Evolutionary conservation across 2,113 vertebrate species (phyloP).

Genomic region (Hippocampus guttulatus): DNA sequence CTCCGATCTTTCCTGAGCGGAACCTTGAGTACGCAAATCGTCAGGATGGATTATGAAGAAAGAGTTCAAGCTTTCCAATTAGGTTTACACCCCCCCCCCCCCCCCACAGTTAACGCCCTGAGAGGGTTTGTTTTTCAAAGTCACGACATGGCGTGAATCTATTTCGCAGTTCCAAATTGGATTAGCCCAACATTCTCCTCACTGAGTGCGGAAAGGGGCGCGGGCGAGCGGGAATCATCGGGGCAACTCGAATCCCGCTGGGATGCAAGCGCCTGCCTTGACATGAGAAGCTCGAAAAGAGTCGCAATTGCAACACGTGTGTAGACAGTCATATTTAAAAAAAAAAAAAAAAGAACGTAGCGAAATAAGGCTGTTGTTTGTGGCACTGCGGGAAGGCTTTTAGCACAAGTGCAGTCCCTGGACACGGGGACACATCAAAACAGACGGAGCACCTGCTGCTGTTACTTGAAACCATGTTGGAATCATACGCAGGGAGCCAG

Average conservation of each 20-base stretch:
- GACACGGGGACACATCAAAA: slow-evolving; percentile 15
- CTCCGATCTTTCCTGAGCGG: neutral
- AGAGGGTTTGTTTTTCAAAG: slow-evolving; percentile 13
- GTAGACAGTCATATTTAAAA: slow-evolving; percentile 12
- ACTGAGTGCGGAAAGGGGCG: slow-evolving; percentile 35
- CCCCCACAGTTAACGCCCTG: neutral
- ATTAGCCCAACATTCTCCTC: slow-evolving; percentile 46
- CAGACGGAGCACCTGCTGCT: neutral
- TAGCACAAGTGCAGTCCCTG: slow-evolving; percentile 34
- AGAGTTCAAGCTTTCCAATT: neutral
- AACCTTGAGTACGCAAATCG: neutral
- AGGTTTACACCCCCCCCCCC: neutral
- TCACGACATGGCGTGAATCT: slow-evolving; percentile 35
- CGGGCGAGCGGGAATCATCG: slow-evolving; percentile 36
- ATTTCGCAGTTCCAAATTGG: slow-evolving; percentile 48
- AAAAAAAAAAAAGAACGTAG: neutral
- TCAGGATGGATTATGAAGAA: neutral
- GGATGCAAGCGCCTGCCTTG: slow-evolving; percentile 30
- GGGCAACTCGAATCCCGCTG: slow-evolving; percentile 52
- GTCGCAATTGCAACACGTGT: slow-evolving; percentile 6
- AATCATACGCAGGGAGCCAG: neutral
- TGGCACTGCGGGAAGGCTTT: slow-evolving; percentile 50
- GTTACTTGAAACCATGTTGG: neutral
- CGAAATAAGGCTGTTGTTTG: slow-evolving; percentile 49
- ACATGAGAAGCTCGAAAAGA: slow-evolving; percentile 17